Conservation (phyloP, 2,797 vertebrate species). For the Vespertilio murinus region DNA sequence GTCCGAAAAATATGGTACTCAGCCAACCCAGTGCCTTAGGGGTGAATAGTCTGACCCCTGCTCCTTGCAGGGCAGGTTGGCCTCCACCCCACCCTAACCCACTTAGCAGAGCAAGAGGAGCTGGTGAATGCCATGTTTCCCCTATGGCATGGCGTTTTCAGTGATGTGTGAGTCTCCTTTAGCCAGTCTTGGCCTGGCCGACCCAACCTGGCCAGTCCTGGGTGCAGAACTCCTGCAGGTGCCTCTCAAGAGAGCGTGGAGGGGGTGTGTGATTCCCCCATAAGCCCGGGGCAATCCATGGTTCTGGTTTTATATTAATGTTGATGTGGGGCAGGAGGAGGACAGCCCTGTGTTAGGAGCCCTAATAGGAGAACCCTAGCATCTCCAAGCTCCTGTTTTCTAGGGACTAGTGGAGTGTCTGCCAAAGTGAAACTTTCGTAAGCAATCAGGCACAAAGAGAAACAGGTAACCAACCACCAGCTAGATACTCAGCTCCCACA, state of each 20-base stretch:
- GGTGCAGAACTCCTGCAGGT: not conserved
- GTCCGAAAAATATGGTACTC: too few species aligned
- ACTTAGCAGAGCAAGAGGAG: not conserved
- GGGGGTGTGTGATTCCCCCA: not conserved
- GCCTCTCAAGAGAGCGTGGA: not conserved
- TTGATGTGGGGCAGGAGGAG: not conserved
- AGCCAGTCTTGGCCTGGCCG: not conserved
- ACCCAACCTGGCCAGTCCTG: not conserved
- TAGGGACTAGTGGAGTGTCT: not conserved
- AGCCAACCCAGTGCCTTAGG: not conserved
- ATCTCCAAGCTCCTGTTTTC: not conserved
- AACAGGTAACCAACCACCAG: not conserved
- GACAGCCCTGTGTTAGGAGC: not conserved
- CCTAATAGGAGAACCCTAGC: not conserved
- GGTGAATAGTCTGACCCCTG: not conserved
- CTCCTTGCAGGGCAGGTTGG: not conserved
- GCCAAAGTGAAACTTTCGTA: not conserved
- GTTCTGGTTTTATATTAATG: not conserved
- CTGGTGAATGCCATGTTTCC: not conserved
- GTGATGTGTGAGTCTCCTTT: not conserved
- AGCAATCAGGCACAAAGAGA: not conserved
- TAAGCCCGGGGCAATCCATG: not conserved
- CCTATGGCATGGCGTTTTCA: not conserved
- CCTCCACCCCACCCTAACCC: not conserved
- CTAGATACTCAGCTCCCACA: not conserved